Evolutionary conservation across 1,140 invertebrate genomes (phyloP).

Genomic region (Leptopilina clavipes): DNA sequence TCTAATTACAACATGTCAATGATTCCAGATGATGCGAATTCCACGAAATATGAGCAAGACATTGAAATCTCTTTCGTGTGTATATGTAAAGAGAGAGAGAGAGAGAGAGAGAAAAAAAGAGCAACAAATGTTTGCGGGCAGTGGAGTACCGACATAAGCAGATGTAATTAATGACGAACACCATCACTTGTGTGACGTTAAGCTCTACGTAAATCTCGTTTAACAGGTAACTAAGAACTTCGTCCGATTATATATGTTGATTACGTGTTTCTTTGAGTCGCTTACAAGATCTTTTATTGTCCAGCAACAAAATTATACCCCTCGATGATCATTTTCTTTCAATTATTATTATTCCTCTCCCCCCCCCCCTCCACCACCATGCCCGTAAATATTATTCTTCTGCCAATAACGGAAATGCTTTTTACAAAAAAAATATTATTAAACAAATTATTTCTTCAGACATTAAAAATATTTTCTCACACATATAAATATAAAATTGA

Average conservation of each 20-base stretch:
- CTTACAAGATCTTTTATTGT: neutral
- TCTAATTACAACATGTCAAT: conserved; percentile 45
- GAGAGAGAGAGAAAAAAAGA: conserved; percentile 38
- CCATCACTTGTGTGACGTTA: neutral
- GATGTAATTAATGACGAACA: conserved; percentile 8
- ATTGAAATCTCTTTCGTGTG: conserved; percentile 26
- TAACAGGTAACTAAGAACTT: too few relatives aligned
- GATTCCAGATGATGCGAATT: conserved; percentile 37
- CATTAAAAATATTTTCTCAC: too few relatives aligned
- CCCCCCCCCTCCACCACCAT: too few relatives aligned
- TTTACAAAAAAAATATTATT: too few relatives aligned
- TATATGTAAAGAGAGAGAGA: conserved; percentile 24
- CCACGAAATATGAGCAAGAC: conserved; percentile 12
- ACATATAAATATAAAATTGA: too few relatives aligned
- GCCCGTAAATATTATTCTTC: too few relatives aligned
- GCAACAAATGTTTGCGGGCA: neutral
- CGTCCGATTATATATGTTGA: too few relatives aligned
- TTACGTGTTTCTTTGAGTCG: neutral
- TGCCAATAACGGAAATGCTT: too few relatives aligned
- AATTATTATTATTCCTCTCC: too few relatives aligned
- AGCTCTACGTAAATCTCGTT: neutral
- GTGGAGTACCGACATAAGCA: neutral
- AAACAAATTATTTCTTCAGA: too few relatives aligned
- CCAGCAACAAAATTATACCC: neutral
- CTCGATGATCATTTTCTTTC: neutral